Conservation (phyloP, 1,140 invertebrate species). For the Nephila pilipes region DNA sequence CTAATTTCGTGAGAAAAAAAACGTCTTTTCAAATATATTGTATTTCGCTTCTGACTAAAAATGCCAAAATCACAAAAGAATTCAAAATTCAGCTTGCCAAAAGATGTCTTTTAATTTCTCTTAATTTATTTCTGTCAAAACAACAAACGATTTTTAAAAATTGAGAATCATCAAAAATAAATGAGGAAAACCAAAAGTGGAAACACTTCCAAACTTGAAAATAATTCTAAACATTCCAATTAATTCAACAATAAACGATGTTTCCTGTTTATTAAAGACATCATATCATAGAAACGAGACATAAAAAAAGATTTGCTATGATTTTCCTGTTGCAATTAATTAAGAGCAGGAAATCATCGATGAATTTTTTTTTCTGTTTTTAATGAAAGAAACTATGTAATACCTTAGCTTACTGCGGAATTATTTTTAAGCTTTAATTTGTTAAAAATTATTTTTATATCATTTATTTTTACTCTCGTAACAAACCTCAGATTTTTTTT, state of each 20-base stretch:
- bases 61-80: background rate
- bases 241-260: background rate
- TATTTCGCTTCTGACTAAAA: no score
- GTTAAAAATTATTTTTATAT: background rate
- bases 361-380: background rate
- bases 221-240: slow-evolving; percentile 7
- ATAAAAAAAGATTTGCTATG: slow-evolving; percentile 25
- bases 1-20: no score
- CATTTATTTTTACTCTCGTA: background rate
- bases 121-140: background rate
- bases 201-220: background rate
- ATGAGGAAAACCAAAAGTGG: slow-evolving; percentile 3
- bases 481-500: background rate
- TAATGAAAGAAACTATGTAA: background rate
- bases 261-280: slow-evolving; percentile 20
- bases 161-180: background rate
- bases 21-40: no score
- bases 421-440: slow-evolving; percentile 31
- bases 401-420: background rate
- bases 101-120: background rate
- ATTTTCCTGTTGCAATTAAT: slow-evolving; percentile 50
- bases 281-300: slow-evolving; percentile 14
- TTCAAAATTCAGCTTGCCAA: background rate
- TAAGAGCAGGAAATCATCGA: slow-evolving; percentile 29
- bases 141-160: background rate